Evolutionary conservation across 2,888 invertebrate species (phyloP), one percentile per base, ranked within the genome.

Genomic region (Mylabris sibirica): DNA sequence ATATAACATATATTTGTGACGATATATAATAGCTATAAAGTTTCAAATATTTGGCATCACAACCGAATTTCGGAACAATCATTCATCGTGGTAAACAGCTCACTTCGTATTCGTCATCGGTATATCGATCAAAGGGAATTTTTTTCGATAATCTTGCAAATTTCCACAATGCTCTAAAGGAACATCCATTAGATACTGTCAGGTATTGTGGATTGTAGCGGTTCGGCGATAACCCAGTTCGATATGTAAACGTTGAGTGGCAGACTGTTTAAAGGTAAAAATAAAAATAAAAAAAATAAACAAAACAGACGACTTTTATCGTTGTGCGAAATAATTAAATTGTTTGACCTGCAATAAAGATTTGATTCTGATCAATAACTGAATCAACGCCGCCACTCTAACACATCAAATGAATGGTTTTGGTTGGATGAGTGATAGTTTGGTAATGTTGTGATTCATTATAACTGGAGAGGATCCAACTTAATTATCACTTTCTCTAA

Each of bases 151-250:
- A 57, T 57, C 24, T 57, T 14, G 57, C 57, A 57, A 57, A 53
- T 53, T 20, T 53, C 11, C 22, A 4, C 0, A 17, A 22, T 53
- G 22, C 3, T 22, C 4, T 44, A 17, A 17, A 17, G 17, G 20
- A 53, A 53, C 53, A 53, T 11, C 53, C 53, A 53, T 53, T 53
- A 53, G 11, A 22, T 20, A 12, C 53, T 57, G 57, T 57, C 57
- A 57, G 24, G 49, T 20, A 49, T 49, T 49, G 20, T 20, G 49
- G 2, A 1, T 44, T 5, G 17, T n/a, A 30, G 8, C 30, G 5
- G 30, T 4, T 30, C 30, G 0, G 3, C 30, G 30, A 30, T 30
- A 30, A 30, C 30, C 30, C 30, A 30, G 30, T 30, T 30, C 30
- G 30, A 8, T 30, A 30, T 30, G 30, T 30, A 30, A 30, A n/a